These are phyloP conservation scores for Apamea sordens DNA, from an alignment of 2,888 invertebrate genomes.

Conservation along the genomic window DNA sequence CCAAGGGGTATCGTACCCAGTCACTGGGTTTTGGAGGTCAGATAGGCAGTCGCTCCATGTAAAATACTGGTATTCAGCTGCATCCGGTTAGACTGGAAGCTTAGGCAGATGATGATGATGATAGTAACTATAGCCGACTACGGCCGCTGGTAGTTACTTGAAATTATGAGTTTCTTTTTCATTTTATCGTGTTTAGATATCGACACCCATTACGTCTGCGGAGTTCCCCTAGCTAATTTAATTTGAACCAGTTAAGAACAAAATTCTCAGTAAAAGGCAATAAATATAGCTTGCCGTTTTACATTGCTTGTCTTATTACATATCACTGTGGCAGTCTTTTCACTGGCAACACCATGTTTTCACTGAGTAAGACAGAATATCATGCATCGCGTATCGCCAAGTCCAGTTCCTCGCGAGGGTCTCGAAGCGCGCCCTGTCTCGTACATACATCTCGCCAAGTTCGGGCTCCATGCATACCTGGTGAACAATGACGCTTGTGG, in stretches of 20 bases:
- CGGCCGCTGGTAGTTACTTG: too few relatives aligned
- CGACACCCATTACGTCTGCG: background rate
- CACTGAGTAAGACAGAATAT: slow-evolving; percentile 86
- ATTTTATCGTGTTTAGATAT: background rate
- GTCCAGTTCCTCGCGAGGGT: slow-evolving; percentile 96
- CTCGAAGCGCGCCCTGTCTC: slow-evolving; percentile 93
- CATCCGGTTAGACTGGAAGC: too few relatives aligned
- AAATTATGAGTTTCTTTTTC: background rate
- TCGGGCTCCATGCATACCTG: slow-evolving; percentile 97
- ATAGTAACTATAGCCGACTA: too few relatives aligned
- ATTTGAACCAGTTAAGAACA: background rate
- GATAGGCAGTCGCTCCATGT: too few relatives aligned
- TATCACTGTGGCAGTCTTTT: slow-evolving; percentile 3
- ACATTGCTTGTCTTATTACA: slow-evolving; percentile 6
- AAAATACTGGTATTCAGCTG: too few relatives aligned
- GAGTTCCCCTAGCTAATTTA: background rate
- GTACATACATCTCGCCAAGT: slow-evolving; percentile 94
- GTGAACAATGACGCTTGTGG: background rate
- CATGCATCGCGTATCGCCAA: slow-evolving; percentile 97
- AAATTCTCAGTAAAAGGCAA: slow-evolving; percentile 10
- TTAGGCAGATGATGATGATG: too few relatives aligned
- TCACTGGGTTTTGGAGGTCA: too few relatives aligned
- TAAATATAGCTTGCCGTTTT: slow-evolving; percentile 37
- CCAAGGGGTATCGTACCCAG: too few relatives aligned
- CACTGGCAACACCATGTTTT: background rate